These are phyloP conservation scores for Rhipidura dahli DNA, from an alignment of 2,113 vertebrate genomes.

Conservation along the genomic window DNA sequence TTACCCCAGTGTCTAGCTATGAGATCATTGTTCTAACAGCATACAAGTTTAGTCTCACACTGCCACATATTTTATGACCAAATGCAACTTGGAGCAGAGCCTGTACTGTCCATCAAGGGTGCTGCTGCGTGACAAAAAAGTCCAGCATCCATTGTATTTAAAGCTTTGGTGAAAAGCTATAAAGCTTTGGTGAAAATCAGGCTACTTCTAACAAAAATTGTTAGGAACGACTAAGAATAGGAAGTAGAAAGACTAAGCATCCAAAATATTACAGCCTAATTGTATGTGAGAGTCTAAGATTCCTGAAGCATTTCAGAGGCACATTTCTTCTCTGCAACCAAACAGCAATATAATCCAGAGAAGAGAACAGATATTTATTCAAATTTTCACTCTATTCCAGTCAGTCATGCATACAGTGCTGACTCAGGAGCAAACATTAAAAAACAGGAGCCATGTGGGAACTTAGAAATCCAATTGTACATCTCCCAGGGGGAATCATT, in stretches of 20 bases:
- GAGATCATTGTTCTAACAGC: constrained; percentile 35
- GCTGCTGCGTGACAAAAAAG: not conserved
- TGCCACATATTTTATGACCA: constrained; percentile 8
- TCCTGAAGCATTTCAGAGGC: not conserved
- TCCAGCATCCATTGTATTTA: not conserved
- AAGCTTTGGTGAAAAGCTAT: not conserved
- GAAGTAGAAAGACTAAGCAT: not conserved
- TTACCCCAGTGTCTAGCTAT: not conserved
- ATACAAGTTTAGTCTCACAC: not conserved
- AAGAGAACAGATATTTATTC: not conserved
- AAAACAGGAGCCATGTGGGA: not conserved
- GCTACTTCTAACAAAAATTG: not conserved
- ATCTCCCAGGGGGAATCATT: not conserved
- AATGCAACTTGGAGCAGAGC: not conserved
- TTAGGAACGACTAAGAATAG: not conserved
- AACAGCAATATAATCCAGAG: not conserved
- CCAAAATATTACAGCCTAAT: not conserved
- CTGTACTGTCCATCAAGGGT: not conserved
- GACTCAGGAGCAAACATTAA: constrained; percentile 39
- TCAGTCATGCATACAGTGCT: not conserved
- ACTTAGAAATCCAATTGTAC: not conserved
- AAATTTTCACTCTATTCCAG: not conserved
- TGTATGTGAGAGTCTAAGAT: not conserved
- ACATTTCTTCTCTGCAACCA: not conserved
- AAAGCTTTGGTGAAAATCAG: not conserved